Evolutionary conservation across 2,888 invertebrate species (phyloP), one percentile per base, ranked within the genome.

Genomic region (Diploptera punctata): DNA sequence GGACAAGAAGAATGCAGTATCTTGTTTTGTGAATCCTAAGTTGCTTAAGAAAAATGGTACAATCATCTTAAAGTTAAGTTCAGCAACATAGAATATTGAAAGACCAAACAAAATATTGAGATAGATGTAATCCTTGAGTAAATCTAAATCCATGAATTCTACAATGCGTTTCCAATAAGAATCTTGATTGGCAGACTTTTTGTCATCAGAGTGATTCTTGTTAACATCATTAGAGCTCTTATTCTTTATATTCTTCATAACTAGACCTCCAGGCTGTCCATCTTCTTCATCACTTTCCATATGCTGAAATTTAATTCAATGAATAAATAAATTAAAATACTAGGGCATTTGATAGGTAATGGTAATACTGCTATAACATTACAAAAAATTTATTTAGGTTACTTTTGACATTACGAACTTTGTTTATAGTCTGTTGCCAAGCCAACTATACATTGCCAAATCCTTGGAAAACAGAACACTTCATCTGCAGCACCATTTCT

Each of bases 1-100:
- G 7, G 92, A 92, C 61, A 92, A 84, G 79, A 92, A 93, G 79
- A 89, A 88, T 65, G 93, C 92, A 24, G 91, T 88, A 77, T 92
- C 90, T 54, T 86, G 82, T 81, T 88, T 89, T 73, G 87, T 85
- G 79, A 80, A 77, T 71, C 81, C 81, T 43, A 75, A 54, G 33
- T 76, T 70, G 2, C 80, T 77, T 19, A 75, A 38, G 44, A 75
- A 75, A 65, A 75, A 75, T n/a, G 75, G 75, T 13, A 75, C 72
- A 21, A 75, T 60, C 72, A 75, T 70, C 61, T 73, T 74, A 44
- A 74, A 75, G 67, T 75, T 75, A 43, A 75, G 18, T 44, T 75
- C 75, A 62, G 91, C 91, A 69, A 91, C 90, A 84, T 91, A 92
- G 82, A 91, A 91, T 49, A 91, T 86, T 44, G 91, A 91, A 68